Evolutionary conservation across 2,797 vertebrate genomes (phyloP), one percentile per base, ranked within the genome.

Genomic region (Ispidina lecontei): DNA sequence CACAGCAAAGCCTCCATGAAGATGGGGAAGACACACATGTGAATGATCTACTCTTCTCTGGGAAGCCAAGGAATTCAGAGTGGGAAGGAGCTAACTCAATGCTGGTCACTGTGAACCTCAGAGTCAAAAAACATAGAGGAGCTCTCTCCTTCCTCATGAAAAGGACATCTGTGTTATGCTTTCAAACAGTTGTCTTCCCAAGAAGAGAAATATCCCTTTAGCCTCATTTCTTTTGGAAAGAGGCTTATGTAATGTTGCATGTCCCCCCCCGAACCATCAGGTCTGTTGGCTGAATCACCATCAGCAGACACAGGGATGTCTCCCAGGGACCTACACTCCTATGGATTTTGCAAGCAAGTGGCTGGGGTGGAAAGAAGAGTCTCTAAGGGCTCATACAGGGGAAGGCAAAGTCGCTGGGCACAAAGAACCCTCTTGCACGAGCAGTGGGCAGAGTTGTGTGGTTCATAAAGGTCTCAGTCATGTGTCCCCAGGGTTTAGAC

Each of bases 301-400:
- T 13, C 68, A 60, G 56, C n/a, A 70, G 47, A 18, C 23, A 67
- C 5, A 6, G 17, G 13, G 4, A 14, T 0, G 0, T 79, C 56
- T 76, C 60, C 64, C n/a, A 69, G 80, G 70, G 47, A 6, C 1
- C 60, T 44, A 37, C 11, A 51, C 46, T 33, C 49, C 56, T 55
- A 22, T 5, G n/a, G 68, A 83, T 93, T 91, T 91, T 80, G 69
- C 62, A 80, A 89, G 55, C n/a, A 78, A 43, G 55, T 29, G 39
- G 14, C 35, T 89, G 81, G 81, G 10, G 19, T 49, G 31, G 63
- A 64, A 82, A 84, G 43, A 37, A 58, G 21, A n/a, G 9, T 56
- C 33, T 70, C 41, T 44, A 2, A 21, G 51, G 56, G 35, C 12
- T 64, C 2, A 0, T 51, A 43, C 0, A 62, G 35, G 44, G 52